These are phyloP conservation scores for Hipparchia semele DNA, from an alignment of 2,888 invertebrate genomes.

Conservation along the genomic window DNA sequence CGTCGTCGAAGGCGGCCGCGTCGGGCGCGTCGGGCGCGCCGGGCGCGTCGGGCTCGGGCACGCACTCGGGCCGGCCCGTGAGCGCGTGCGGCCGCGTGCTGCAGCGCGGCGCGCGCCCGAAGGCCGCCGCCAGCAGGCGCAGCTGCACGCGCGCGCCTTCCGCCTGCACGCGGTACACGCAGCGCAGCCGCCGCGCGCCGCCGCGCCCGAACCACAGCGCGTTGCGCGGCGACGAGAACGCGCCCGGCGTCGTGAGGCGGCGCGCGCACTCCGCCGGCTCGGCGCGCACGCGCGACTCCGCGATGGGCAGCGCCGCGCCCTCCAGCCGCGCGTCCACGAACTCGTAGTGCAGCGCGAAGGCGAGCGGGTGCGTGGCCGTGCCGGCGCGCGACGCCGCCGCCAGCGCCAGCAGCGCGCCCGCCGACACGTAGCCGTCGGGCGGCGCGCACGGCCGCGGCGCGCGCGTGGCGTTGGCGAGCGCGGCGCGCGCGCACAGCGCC, in stretches of 20 bases:
- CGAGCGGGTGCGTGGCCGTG: conserved; percentile 90
- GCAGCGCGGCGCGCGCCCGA: conserved; percentile 85
- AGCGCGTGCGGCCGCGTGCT: conserved; percentile 88
- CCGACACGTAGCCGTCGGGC: conserved; percentile 90
- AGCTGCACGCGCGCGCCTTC: conserved; percentile 85
- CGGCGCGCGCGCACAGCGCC: conserved; percentile 91
- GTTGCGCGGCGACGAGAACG: conserved; percentile 90
- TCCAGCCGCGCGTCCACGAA: conserved; percentile 92
- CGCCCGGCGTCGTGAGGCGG: conserved; percentile 67
- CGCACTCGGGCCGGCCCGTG: conserved; percentile 84
- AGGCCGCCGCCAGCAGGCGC: conserved; percentile 87
- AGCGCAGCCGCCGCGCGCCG: conserved; percentile 89
- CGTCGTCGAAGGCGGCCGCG: conserved; percentile 50
- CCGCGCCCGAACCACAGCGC: conserved; percentile 93
- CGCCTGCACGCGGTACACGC: conserved; percentile 90
- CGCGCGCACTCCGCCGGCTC: conserved; percentile 66
- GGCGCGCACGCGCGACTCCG: conserved; percentile 57
- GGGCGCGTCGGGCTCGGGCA: conserved; percentile 49
- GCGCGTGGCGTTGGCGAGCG: conserved; percentile 88
- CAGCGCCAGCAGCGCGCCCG: conserved; percentile 62
- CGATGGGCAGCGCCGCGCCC: conserved; percentile 84
- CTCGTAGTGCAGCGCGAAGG: conserved; percentile 89
- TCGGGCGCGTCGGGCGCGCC: conserved; percentile 42
- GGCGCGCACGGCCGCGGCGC: conserved; percentile 90
- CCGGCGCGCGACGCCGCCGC: conserved; percentile 84